phyloP scores from a whole-genome alignment of 2,888 invertebrate genomes.

The Tenthredo livida region DNA sequence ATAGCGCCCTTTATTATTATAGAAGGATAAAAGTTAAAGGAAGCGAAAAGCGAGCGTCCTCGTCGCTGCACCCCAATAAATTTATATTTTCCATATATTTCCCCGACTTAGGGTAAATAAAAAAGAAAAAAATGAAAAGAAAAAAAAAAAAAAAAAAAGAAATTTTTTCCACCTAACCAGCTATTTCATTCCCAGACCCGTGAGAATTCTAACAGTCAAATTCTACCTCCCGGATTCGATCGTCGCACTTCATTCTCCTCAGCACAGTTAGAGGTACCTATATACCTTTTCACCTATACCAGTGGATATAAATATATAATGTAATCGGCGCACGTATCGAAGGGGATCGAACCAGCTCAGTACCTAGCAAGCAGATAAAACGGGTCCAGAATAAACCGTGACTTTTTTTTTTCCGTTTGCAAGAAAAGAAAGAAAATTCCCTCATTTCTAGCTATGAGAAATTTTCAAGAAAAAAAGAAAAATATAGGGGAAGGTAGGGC shows the following conservation, averaged over 20 bases:
- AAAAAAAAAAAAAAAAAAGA: no score
- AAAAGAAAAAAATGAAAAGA: no score
- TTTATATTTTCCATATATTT: constrained; percentile 27
- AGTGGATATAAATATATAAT: constrained; percentile 27
- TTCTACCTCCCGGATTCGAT: background rate
- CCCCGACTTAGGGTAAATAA: background rate
- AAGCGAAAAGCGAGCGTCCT: background rate
- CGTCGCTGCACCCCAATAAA: background rate
- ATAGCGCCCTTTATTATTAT: constrained; percentile 1
- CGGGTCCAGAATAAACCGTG: background rate
- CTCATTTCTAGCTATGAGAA: no score
- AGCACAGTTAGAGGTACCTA: background rate
- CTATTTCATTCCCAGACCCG: background rate
- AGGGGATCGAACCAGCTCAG: constrained; percentile 14
- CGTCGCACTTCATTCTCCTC: constrained; percentile 18
- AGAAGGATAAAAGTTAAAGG: background rate
- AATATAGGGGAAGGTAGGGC: no score
- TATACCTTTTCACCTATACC: background rate
- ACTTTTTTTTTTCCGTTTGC: background rate
- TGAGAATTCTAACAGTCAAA: constrained; percentile 9
- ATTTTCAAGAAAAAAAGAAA: no score
- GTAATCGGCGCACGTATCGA: constrained; percentile 33
- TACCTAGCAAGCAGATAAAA: background rate
- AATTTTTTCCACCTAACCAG: background rate
- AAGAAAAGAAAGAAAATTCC: background rate